phyloP scores from a whole-genome alignment of 2,888 invertebrate species.

The Heliconius aoede region DNA sequence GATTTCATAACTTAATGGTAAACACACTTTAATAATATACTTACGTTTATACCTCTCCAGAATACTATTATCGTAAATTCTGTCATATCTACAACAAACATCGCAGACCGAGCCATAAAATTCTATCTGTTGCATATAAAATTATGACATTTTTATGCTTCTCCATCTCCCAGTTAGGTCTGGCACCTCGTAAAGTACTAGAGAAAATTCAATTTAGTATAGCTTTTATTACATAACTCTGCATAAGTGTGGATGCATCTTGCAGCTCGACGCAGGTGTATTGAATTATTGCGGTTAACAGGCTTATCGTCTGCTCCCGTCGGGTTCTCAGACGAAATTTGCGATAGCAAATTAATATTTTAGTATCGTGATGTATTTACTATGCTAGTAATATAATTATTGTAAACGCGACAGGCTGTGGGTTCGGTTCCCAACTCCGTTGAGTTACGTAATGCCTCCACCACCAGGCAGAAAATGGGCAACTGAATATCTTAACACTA shows the following conservation, averaged over 20 bases:
- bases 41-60: slow-evolving; percentile 41
- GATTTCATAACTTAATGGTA: too few relatives aligned
- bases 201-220: slow-evolving; percentile 73
- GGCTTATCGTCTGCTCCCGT: slow-evolving; percentile 36
- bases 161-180: slow-evolving; percentile 60
- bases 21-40: background rate
- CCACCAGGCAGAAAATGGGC: too few relatives aligned
- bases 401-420: too few relatives aligned
- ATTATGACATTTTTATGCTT: slow-evolving; percentile 74
- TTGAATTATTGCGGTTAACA: slow-evolving; percentile 40
- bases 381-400: background rate
- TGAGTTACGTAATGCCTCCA: too few relatives aligned
- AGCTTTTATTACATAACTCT: slow-evolving; percentile 43
- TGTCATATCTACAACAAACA: slow-evolving; percentile 46
- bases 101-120: slow-evolving; percentile 56
- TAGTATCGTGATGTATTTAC: background rate
- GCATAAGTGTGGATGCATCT: slow-evolving; percentile 33
- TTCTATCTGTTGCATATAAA: slow-evolving; percentile 72
- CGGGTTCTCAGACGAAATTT: slow-evolving; percentile 14
- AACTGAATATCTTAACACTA: too few relatives aligned
- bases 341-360: slow-evolving; percentile 23
- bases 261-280: slow-evolving; percentile 26
- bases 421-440: too few relatives aligned
- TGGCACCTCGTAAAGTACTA: slow-evolving; percentile 69
- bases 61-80: slow-evolving; percentile 41